These are phyloP conservation scores for Macaca mulatta DNA, from an alignment of 2,113 vertebrate genomes.

Conservation along the genomic window DNA sequence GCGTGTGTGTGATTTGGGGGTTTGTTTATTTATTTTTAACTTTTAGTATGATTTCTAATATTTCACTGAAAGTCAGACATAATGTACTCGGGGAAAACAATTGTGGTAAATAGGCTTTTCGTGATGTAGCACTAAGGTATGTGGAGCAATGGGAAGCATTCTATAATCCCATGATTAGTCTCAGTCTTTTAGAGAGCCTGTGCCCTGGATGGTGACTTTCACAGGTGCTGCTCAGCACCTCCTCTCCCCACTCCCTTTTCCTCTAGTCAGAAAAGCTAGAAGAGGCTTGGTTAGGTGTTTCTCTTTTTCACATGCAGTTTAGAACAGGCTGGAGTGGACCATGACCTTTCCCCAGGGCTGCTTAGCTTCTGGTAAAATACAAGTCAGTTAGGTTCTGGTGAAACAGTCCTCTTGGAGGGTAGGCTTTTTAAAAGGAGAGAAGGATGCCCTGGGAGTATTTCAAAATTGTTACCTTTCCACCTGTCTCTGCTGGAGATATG, in stretches of 20 bases:
- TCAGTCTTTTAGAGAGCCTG: neutral
- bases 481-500: neutral
- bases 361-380: neutral
- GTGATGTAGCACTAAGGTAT: neutral
- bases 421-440: neutral
- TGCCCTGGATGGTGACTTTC: neutral
- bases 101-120: neutral
- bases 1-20: no score
- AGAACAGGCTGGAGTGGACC: neutral
- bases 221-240: neutral
- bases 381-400: neutral
- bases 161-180: neutral
- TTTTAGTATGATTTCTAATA: neutral
- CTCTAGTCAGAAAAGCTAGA: neutral
- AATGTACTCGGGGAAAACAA: neutral
- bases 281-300: neutral
- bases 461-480: neutral
- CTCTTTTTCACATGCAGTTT: neutral
- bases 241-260: neutral
- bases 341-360: neutral
- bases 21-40: neutral
- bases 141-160: neutral
- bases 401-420: neutral
- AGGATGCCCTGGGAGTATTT: neutral
- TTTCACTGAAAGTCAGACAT: neutral